Conservation (phyloP, 2,888 invertebrate species). For the Tachina fera region DNA sequence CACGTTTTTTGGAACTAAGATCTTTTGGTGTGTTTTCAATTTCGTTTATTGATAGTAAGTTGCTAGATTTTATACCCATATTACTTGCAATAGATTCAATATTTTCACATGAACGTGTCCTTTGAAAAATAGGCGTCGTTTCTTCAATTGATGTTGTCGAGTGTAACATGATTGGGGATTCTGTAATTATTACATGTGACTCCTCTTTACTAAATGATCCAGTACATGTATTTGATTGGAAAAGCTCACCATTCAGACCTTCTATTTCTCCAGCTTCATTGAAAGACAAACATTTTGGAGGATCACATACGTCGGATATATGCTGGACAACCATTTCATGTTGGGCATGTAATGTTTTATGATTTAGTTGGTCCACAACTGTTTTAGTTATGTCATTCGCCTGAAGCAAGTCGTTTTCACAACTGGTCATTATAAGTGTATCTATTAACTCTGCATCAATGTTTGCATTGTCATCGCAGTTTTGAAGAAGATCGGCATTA, state of each 20-base stretch:
- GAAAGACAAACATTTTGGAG: conserved; percentile 82
- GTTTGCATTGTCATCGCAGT: conserved; percentile 83
- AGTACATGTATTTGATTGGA: conserved; percentile 76
- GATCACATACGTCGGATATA: conserved; percentile 84
- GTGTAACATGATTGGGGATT: conserved; percentile 73
- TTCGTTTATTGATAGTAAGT: neutral
- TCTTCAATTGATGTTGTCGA: conserved; percentile 16
- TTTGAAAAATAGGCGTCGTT: conserved; percentile 16
- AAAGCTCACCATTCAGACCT: conserved; percentile 80
- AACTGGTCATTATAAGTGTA: conserved; percentile 86
- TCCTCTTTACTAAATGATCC: conserved; percentile 78
- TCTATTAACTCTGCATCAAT: conserved; percentile 84
- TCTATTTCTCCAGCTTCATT: conserved; percentile 83
- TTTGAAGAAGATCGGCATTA: conserved; percentile 80
- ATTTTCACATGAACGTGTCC: conserved; percentile 3
- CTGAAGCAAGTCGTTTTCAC: conserved; percentile 85
- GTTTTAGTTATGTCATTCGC: conserved; percentile 75
- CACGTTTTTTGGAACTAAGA: conserved; percentile 85
- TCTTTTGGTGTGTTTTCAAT: conserved; percentile 86
- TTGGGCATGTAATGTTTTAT: conserved; percentile 75
- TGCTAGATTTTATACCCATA: conserved; percentile 11
- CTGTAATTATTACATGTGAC: conserved; percentile 80
- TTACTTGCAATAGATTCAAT: conserved; percentile 1
- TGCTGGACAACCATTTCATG: conserved; percentile 86
- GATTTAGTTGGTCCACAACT: conserved; percentile 70